phyloP scores from a whole-genome alignment of 1,140 invertebrate genomes.

The Popillia japonica region DNA sequence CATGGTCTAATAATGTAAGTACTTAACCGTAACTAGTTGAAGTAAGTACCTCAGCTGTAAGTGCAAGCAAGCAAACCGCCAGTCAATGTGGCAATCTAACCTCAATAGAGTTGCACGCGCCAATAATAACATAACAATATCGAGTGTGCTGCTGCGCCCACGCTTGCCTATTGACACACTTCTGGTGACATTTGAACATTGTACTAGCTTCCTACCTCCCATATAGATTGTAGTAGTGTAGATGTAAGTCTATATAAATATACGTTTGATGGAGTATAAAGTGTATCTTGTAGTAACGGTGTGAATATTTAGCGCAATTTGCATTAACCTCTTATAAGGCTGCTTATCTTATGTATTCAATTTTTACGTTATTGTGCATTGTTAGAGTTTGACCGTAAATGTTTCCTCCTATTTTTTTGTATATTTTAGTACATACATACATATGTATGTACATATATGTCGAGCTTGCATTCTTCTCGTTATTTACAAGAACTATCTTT shows the following conservation, averaged over 20 bases:
- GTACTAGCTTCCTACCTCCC: constrained; percentile 39
- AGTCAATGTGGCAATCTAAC: constrained; percentile 44
- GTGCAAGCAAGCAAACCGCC: constrained; percentile 33
- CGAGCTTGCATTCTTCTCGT: too few species aligned
- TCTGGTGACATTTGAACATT: constrained; percentile 46
- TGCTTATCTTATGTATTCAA: too few species aligned
- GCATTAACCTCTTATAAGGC: too few species aligned
- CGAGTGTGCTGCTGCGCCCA: constrained; percentile 45
- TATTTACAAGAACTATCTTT: too few species aligned
- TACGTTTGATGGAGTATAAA: background rate
- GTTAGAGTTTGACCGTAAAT: too few species aligned
- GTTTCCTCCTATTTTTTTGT: too few species aligned
- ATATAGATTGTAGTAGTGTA: constrained; percentile 3
- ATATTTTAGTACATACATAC: too few species aligned
- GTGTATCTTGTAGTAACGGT: too few species aligned
- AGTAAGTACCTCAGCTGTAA: constrained; percentile 39
- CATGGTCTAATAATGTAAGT: constrained; percentile 40
- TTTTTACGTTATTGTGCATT: too few species aligned
- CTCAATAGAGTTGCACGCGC: constrained; percentile 46
- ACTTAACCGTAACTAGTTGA: constrained; percentile 37
- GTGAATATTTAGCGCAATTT: too few species aligned
- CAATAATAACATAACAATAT: constrained; percentile 48
- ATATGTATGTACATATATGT: too few species aligned
- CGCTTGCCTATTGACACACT: constrained; percentile 47
- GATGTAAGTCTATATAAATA: background rate